Evolutionary conservation across 2,888 invertebrate species (phyloP).

Genomic region (Morpho achilles): DNA sequence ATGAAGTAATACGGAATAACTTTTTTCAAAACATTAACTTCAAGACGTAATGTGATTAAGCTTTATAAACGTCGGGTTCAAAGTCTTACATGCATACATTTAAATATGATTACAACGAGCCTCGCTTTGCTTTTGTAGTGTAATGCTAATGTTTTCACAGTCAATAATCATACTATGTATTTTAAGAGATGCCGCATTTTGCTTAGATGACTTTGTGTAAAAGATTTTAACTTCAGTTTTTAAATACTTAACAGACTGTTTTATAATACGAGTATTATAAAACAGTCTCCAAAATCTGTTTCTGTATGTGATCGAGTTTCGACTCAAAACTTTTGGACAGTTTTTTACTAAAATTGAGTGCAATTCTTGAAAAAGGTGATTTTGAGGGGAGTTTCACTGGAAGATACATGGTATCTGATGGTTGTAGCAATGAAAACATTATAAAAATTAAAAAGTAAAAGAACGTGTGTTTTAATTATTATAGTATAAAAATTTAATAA

Average conservation of each 20-base stretch:
- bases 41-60: not conserved
- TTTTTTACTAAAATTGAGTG: too few relatives aligned
- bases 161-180: constrained; percentile 24
- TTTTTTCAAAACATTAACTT: constrained; percentile 5
- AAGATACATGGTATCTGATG: too few relatives aligned
- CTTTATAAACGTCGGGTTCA: constrained; percentile 15
- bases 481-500: too few relatives aligned
- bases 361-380: too few relatives aligned
- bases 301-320: too few relatives aligned
- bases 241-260: too few relatives aligned
- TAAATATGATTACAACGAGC: not conserved
- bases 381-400: too few relatives aligned
- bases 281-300: too few relatives aligned
- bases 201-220: constrained; percentile 10
- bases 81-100: constrained; percentile 16
- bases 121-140: not conserved
- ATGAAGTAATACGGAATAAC: not conserved
- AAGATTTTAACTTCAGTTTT: constrained; percentile 18
- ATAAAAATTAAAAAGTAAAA: too few relatives aligned
- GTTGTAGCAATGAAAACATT: not conserved
- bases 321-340: too few relatives aligned
- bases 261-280: too few relatives aligned
- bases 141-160: constrained; percentile 19
- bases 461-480: too few relatives aligned
- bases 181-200: constrained; percentile 25